Base-by-base conservation (phyloP, 2,113 vertebrate species). In the Zapornia atra region DNA sequence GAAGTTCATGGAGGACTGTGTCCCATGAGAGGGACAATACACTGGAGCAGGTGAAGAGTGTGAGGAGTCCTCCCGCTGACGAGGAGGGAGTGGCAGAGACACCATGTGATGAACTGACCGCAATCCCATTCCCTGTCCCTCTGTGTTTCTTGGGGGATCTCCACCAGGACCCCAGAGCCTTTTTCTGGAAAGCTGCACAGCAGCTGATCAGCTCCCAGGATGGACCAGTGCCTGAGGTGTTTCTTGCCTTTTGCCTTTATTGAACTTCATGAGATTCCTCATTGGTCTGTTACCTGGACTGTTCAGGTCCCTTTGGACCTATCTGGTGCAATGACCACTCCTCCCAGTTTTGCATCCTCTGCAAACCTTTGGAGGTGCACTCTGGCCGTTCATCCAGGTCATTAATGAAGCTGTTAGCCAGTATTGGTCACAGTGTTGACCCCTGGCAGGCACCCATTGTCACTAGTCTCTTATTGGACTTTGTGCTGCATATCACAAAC, bases 341-440 rank as follows among this genome's bases (percentile, higher is more conserved):
- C 28, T 86, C 36, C 28, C 14, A 28, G 14, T 42, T 33, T 38
- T 56, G 9, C 33, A 33, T 46, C 18, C 44, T 25, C 24, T 60
- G 53, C n/a, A 40, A 12, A 57, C 16, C 69, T 82, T 54, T 8
- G 33, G 40, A 86, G 31, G 34, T 42, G 12, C 18, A 33, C 34
- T 63, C 22, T 63, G 28, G 36, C 42, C 56, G 15, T 38, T 51
- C 42, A 46, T 59, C 19, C 33, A 77, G 31, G 22, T 44, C 42
- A 53, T 51, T 46, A 69, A 50, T 34, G 8, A 48, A 68, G 34
- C 46, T 64, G 6, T 60, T 56, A 42, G 78, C 33, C 5, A 33
- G 7, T 33, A 24, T 38, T 57, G n/a, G 26, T 33, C 18, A 12
- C n/a, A 18, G 0, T 66, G 6, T 12, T 57, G 28, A 57, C 4